phyloP scores from a whole-genome alignment of 2,888 invertebrate genomes.

The Malthinus flaveolus region DNA sequence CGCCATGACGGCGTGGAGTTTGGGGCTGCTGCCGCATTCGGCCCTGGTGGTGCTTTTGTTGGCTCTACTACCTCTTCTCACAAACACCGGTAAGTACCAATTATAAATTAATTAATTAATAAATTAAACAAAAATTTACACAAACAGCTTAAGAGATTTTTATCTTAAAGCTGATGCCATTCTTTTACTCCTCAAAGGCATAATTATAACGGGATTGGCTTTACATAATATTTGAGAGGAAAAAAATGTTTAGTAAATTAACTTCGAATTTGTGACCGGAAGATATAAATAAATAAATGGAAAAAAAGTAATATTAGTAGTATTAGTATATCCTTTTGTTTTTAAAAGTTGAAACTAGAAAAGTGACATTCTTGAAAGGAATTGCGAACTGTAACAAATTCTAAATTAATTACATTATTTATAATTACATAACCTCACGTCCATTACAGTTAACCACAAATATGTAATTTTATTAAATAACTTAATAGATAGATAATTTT shows the following conservation, averaged over 20 bases:
- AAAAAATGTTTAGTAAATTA: slow-evolving; percentile 1
- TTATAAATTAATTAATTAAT: slow-evolving; percentile 1
- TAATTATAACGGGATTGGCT: background rate
- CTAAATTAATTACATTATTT: too few species aligned
- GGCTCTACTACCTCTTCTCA: slow-evolving; percentile 37
- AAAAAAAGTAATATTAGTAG: background rate
- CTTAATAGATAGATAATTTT: background rate
- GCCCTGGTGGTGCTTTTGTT: slow-evolving; percentile 44
- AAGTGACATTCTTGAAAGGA: too few species aligned
- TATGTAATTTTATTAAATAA: too few species aligned
- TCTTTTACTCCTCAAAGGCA: background rate
- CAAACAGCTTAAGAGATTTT: too few species aligned
- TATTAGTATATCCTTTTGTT: background rate
- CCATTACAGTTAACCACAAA: too few species aligned
- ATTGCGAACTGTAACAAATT: too few species aligned
- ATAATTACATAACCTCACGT: too few species aligned
- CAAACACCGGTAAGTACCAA: slow-evolving; percentile 48
- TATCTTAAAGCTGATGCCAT: background rate
- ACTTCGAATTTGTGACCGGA: slow-evolving; percentile 6
- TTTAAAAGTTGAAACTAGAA: too few species aligned
- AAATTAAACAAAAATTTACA: background rate
- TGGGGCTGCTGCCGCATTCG: slow-evolving; percentile 54
- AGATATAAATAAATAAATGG: slow-evolving; percentile 1
- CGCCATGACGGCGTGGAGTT: slow-evolving; percentile 62
- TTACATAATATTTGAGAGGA: background rate